Evolutionary conservation across 2,797 vertebrate genomes (phyloP).

Genomic region (Enteromius anoplus): DNA sequence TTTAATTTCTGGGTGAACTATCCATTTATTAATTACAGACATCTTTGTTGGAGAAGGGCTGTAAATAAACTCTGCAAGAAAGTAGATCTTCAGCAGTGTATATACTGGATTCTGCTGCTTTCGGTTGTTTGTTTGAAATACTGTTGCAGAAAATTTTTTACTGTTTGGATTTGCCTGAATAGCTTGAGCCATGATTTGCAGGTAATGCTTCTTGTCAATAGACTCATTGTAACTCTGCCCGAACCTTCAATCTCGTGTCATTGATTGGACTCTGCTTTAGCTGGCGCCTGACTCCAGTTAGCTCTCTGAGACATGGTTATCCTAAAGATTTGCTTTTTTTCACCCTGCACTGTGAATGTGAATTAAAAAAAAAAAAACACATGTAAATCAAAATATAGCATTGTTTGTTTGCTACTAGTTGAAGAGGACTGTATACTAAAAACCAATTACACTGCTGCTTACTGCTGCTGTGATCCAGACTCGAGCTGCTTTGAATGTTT

Average conservation of each 20-base stretch:
- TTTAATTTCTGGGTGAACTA: no score
- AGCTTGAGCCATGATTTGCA: neutral
- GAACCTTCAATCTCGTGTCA: neutral
- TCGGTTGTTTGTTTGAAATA: neutral
- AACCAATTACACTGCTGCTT: neutral
- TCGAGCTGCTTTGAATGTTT: neutral
- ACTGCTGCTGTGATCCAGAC: neutral
- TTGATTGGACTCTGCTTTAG: conserved; percentile 7
- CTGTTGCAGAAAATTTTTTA: neutral
- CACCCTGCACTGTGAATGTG: neutral
- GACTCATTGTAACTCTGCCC: neutral
- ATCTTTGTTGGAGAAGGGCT: neutral
- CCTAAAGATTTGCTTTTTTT: neutral
- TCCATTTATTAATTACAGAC: neutral
- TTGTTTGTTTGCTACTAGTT: neutral
- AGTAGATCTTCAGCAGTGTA: neutral
- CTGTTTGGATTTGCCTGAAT: neutral
- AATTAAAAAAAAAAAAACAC: neutral
- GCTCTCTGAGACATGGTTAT: neutral
- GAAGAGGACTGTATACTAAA: neutral
- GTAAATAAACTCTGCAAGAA: neutral
- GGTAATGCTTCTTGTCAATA: neutral
- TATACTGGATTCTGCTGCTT: neutral
- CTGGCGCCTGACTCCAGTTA: neutral
- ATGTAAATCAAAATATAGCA: neutral